Percentiles rank a stretch among this genome's conserved stretches.
Evolutionary conservation across 2,113 vertebrate species (phyloP).

Genomic region (Lagenorhynchus albirostris): DNA sequence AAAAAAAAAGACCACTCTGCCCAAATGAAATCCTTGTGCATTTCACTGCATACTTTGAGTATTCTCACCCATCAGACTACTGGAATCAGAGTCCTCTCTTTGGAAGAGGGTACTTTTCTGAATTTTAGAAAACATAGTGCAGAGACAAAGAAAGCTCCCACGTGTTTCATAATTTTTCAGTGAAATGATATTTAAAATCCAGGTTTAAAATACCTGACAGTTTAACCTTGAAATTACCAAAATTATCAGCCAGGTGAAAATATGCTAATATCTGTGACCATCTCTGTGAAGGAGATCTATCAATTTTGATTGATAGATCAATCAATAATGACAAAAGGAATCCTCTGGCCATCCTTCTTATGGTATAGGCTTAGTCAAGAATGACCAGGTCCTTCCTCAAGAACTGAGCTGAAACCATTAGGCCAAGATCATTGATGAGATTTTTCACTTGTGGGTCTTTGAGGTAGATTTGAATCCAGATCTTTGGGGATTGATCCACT

Average conservation of each 20-base stretch:
- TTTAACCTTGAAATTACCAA: not conserved
- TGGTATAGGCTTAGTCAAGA: not conserved
- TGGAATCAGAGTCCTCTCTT: not conserved
- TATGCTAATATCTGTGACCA: not conserved
- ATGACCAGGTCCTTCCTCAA: not conserved
- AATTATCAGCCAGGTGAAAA: not conserved
- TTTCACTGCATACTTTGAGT: not conserved
- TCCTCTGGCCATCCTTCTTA: not conserved
- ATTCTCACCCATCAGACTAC: not conserved
- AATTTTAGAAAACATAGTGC: conserved; percentile 20
- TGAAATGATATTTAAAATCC: not conserved
- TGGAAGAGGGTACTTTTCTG: not conserved
- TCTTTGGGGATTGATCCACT: conserved; percentile 60
- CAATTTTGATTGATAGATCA: too few species aligned
- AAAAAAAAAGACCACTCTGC: not conserved
- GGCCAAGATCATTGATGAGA: not conserved
- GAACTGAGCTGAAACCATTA: not conserved
- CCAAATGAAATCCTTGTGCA: conserved; percentile 3
- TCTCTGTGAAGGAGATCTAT: not conserved
- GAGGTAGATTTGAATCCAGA: conserved; percentile 68
- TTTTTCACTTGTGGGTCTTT: conserved; percentile 61
- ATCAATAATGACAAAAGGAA: not conserved
- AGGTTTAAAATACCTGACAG: not conserved
- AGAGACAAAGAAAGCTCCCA: not conserved
- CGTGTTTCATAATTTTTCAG: not conserved